These are phyloP conservation scores for Tribolium madens DNA, from an alignment of 1,140 invertebrate species.

Conservation along the genomic window DNA sequence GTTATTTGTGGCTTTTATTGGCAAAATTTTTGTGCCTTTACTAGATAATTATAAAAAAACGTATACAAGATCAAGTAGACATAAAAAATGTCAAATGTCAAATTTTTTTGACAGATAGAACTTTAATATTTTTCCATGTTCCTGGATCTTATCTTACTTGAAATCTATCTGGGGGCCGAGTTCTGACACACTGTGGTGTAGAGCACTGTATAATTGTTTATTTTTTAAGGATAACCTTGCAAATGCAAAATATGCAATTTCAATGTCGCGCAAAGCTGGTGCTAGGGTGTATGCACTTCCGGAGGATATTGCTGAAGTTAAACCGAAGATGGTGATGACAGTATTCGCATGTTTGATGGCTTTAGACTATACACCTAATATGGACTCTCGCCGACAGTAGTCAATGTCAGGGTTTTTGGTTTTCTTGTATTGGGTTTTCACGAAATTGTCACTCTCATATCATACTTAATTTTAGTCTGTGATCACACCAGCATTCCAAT, in stretches of 20 bases:
- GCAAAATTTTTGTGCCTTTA: too few species aligned
- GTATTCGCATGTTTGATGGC: constrained; percentile 99
- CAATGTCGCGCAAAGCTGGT: constrained; percentile 96
- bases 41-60: too few species aligned
- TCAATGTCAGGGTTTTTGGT: constrained; percentile 11
- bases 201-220: too few species aligned
- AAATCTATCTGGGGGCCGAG: too few species aligned
- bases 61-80: too few species aligned
- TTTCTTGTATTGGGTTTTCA: constrained; percentile 35
- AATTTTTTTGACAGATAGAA: too few species aligned
- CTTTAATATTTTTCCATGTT: too few species aligned
- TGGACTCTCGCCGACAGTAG: constrained; percentile 71
- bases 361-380: constrained; percentile 91
- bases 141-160: too few species aligned
- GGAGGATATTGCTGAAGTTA: constrained; percentile 99
- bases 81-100: too few species aligned
- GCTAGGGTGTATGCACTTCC: constrained; percentile 97
- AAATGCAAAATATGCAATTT: constrained; percentile 99
- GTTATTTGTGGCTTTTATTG: too few species aligned
- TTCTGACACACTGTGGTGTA: too few species aligned
- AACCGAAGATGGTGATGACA: constrained; percentile 99
- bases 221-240: constrained; percentile 86
- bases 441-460: constrained; percentile 25
- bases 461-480: constrained; percentile 45
- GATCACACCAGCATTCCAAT: constrained; percentile 43